Base-by-base conservation (phyloP, 1,140 invertebrate genomes). In the Diuraphis noxia region DNA sequence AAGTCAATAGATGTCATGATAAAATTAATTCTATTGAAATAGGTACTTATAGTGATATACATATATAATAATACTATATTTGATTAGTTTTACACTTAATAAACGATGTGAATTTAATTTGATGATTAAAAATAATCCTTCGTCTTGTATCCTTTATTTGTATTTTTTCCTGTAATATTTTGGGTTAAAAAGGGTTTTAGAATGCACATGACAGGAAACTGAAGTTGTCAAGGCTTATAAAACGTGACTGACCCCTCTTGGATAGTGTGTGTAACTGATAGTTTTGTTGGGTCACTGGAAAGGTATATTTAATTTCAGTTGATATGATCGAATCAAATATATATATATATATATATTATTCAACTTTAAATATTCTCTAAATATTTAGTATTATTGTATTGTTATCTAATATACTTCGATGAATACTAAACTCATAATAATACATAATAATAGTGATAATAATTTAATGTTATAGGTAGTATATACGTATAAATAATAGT, bases 201-300 rank as follows among this genome's bases (percentile, higher is more conserved):
- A 86, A 49, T 86, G 84, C 84, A 49, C 84, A 49, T 86, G 43
- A 86, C 84, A 49, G 84, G 30, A 34, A 46, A 85, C 82, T 49
- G 43, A 25, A 87, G 34, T 52, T 56, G 34, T 87, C 85, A 56
- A 87, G 49, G 46, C 36, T 38, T 87, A 56, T 56, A 38, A 87
- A 87, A 87, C 85, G 34, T 38, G 49, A 38, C 34, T 23, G 23
- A n/a, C 43, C 85, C 85, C 25, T 52, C n/a, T 87, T 36, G 43
- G 21, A 34, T 86, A 36, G 84, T 52, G 85, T 36, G 34, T 87
- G 85, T 52, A 87, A 87, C 43, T 87, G 43, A 87, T 85, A 87
- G 43, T 52, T 49, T 38, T 46, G 25, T 85, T 43, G 40, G 25
- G 40, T 30, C 40, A 19, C 81, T 43, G 40, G 81, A 43, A 84